Evolutionary conservation across 1,140 invertebrate species (phyloP).

Genomic region (Calliphora vicina): DNA sequence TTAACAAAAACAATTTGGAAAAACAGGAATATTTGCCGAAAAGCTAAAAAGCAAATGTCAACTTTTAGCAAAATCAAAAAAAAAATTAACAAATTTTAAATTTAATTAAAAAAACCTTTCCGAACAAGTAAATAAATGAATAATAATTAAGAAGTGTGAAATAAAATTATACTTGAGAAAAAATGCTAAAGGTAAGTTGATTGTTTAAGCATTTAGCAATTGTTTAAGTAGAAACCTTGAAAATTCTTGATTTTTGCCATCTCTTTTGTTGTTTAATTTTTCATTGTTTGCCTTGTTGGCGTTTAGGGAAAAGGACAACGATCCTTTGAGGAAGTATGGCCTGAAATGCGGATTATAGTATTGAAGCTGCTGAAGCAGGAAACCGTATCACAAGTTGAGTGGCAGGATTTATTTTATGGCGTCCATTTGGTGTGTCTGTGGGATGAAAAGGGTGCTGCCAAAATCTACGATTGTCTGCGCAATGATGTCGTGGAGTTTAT

Average conservation of each 20-base stretch:
- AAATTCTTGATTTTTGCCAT: background rate
- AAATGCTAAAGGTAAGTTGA: conserved; percentile 51
- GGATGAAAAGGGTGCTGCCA: conserved; percentile 93
- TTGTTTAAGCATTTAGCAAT: background rate
- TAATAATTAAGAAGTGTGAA: background rate
- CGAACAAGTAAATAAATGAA: background rate
- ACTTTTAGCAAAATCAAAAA: background rate
- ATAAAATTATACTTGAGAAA: background rate
- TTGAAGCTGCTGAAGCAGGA: conserved; percentile 89
- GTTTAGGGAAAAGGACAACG: conserved; percentile 56
- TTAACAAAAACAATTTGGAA: background rate
- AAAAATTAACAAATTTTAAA: background rate
- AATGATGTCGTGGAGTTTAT: conserved; percentile 96
- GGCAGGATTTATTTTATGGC: conserved; percentile 96
- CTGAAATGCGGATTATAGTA: conserved; percentile 90
- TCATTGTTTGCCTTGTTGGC: background rate
- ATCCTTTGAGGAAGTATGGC: conserved; percentile 94
- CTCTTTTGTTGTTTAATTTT: conserved; percentile 15
- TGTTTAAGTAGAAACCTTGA: background rate
- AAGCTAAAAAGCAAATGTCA: background rate
- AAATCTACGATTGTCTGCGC: conserved; percentile 86
- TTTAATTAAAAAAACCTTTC: background rate
- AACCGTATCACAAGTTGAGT: conserved; percentile 90
- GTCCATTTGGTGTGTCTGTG: conserved; percentile 94
- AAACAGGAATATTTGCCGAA: background rate